Evolutionary conservation across 1,140 invertebrate species (phyloP).

Genomic region (Sarcophaga peregrina): DNA sequence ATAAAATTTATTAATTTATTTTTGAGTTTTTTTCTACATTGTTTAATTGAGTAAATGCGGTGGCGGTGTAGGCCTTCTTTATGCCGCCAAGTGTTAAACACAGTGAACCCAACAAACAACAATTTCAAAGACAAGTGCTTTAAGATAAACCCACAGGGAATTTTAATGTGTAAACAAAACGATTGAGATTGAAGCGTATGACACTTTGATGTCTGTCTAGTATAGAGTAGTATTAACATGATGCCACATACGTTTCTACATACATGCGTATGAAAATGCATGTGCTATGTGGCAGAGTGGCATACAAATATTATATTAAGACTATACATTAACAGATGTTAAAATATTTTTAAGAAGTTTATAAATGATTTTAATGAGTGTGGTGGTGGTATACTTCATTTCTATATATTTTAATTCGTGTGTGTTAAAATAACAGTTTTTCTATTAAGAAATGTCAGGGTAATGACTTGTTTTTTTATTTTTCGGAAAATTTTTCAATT

Average conservation of each 20-base stretch:
- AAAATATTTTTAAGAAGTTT: conserved; percentile 14
- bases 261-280: no score
- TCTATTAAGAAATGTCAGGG: neutral
- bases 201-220: conserved; percentile 6
- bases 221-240: neutral
- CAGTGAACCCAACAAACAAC: neutral
- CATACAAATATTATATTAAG: neutral
- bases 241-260: no score
- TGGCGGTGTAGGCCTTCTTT: neutral
- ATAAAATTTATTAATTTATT: neutral
- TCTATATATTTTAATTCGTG: neutral
- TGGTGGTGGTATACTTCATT: no score
- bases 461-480: neutral
- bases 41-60: neutral
- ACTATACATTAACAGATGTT: conserved; percentile 3
- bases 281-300: no score
- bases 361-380: neutral
- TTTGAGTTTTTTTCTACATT: neutral
- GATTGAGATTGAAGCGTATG: neutral
- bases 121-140: conserved; percentile 9
- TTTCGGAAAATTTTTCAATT: neutral
- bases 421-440: conserved; percentile 16
- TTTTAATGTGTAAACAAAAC: conserved; percentile 7
- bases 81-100: neutral
- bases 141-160: conserved; percentile 11